Base-by-base conservation (phyloP, 1,140 invertebrate genomes). In the Dendrolimus punctatus region DNA sequence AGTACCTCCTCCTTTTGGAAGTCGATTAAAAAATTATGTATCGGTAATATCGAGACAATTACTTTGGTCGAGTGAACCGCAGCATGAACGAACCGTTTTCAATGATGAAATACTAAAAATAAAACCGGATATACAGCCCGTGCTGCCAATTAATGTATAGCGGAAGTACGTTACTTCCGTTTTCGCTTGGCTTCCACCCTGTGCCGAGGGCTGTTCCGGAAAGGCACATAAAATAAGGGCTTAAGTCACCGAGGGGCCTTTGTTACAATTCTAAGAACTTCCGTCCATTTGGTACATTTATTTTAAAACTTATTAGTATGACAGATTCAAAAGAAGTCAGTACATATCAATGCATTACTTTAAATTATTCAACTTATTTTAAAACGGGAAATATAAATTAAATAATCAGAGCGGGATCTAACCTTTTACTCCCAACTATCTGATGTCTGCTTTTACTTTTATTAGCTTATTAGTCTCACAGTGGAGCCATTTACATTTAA, bases 141-240 rank as follows among this genome's bases (percentile, higher is more conserved):
- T 83, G 80, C 78, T 71, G 71, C 72, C 70, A 81, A 81, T 81
- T 80, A 79, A 57, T 65, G 69, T 71, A 77, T 77, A 72, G 72
- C 68, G 71, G 68, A 70, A 76, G 77, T 66, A 76, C 74, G 80
- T 65, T 74, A 82, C 79, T 86, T 86, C 82, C 82, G 82, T 76
- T 83, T 81, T 76, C 65, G 74, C 69, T 57, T 68, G 69, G 68
- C 61, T 79, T 65, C 65, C 71, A 79, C 80, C 79, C 80, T 64
- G 64, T 52, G 57, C 51, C 54, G 64, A 73, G 76, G 80, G 76
- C 64, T 79, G 82, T 70, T 82, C 76, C 80, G 79, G 79, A 85
- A 77, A 67, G 74, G 83, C 73, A 64, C 65, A 72, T 75, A 74
- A 80, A 78, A 76, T 79, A 76, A 76, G 61, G 51, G 71, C 68